Base-by-base conservation (phyloP, 2,113 vertebrate species). In the Apodemus sylvaticus region DNA sequence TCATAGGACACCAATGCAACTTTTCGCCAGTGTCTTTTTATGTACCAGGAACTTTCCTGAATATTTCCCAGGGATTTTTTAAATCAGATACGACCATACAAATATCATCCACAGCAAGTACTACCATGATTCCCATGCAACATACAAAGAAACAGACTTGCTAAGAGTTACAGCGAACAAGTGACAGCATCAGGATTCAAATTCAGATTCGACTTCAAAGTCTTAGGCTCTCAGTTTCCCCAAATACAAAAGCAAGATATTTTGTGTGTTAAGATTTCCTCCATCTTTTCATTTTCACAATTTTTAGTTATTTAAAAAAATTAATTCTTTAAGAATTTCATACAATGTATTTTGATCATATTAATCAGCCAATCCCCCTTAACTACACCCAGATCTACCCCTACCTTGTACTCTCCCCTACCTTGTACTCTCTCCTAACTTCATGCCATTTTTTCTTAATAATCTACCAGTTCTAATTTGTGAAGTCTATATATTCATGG, bases 21-120 rank as follows among this genome's bases (percentile, higher is more conserved):
- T n/a, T 55, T 89, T 95, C 60, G 66, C 13, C 76, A 60, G 34
- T 71, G 17, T 20, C 89, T 73, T 95, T 93, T 45, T 90, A 29
- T 60, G 19, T 53, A 29, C 10, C 36, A 45, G 7, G 53, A 71
- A 78, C 36, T 64, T 91, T 64, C 22, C 34, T 68, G 39, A 48
- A 31, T 78, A 24, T 22, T 79, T 66, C 36, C 55, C 14, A 48
- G 55, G 55, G 24, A 39, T 24, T 73, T 92, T 90, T 48, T 48
- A 5, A 5, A 14, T 66, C 66, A 76, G 68, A 66, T 76, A 39
- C 24, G 77, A 36, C 53, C 34, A 48, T 60, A 62, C 22, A 83
- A 70, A 93, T 68, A 76, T 87, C 22, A 70, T 70, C 9, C 51
- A 16, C 13, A 90, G 7, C 58, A 66, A 51, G 29, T 71, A 55